These are phyloP conservation scores for Phaetusa simplex DNA, from an alignment of 2,113 vertebrate species.

Conservation along the genomic window DNA sequence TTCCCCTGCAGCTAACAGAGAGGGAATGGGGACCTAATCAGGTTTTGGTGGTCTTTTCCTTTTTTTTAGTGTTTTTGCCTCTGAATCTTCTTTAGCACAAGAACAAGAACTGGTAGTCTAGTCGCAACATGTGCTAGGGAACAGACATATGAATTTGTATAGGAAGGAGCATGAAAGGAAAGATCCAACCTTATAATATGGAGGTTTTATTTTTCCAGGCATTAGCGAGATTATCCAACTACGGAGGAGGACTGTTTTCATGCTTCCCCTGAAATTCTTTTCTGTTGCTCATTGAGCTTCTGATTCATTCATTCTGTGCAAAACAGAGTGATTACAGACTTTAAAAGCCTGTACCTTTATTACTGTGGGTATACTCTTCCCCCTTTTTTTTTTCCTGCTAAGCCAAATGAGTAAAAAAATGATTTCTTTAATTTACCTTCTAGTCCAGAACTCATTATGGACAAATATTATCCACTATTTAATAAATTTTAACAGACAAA, in stretches of 20 bases:
- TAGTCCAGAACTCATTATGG: background rate
- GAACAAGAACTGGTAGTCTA: background rate
- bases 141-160: background rate
- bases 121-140: background rate
- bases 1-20: background rate
- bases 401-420: background rate
- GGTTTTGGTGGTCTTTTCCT: background rate
- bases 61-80: background rate
- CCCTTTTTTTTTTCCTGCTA: background rate
- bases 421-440: background rate
- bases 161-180: constrained; percentile 9
- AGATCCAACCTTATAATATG: background rate
- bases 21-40: background rate
- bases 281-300: constrained; percentile 10
- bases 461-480: background rate
- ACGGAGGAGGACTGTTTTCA: background rate
- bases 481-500: background rate
- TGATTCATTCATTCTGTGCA: constrained; percentile 44
- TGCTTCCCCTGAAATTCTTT: constrained; percentile 20
- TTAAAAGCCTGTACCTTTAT: constrained; percentile 6
- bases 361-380: background rate
- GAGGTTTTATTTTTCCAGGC: constrained; percentile 29
- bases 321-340: constrained; percentile 13
- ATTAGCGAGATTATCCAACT: background rate
- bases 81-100: background rate